Evolutionary conservation across 2,888 invertebrate genomes (phyloP), one percentile per base, ranked within the genome.

Genomic region (Allygus modestus): DNA sequence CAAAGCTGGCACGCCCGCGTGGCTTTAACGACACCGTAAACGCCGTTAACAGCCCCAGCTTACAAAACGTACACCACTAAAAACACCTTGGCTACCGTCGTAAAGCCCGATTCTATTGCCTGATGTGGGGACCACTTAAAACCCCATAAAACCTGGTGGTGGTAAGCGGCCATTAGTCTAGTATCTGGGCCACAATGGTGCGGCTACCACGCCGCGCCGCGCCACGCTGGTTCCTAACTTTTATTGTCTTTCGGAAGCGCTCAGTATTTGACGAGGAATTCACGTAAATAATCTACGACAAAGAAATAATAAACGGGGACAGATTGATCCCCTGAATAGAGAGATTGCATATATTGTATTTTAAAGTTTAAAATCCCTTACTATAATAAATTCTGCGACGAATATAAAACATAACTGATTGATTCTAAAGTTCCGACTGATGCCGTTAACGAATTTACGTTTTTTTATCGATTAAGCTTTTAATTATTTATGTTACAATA

Each of bases 121-220:
- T 84, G 84, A 77, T 77, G 71, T 41, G 58, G 73, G 61, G 46
- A 79, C 85, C 85, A 85, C 85, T 85, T 85, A 85, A 85, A 85
- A 82, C 77, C 79, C 81, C 83, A 85, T 85, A 83, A 84, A 79
- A 83, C 83, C 84, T 77, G 82, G 82, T 65, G 41, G 65, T 65
- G 61, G 61, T 65, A 41, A 82, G 31, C 81, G 85, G 79, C 77
- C 81, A 54, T 69, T 83, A 85, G 82, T 83, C 65, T 54, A 37
- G 65, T 79, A 84, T 79, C 79, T 65, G 15, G 75, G 54, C 75
- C 83, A 83, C 46, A 61, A 43, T 81, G 31, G 61, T 2, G 2
- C 46, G 58, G n/a, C 79, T 17, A 81, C 33, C 82, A 37, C 58
- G 65, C 51, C 26, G 12, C 23, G 54, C 26, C 54, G 31, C 23